These are phyloP conservation scores for Microtus richardsoni DNA, from an alignment of 2,113 vertebrate genomes.

Conservation along the genomic window DNA sequence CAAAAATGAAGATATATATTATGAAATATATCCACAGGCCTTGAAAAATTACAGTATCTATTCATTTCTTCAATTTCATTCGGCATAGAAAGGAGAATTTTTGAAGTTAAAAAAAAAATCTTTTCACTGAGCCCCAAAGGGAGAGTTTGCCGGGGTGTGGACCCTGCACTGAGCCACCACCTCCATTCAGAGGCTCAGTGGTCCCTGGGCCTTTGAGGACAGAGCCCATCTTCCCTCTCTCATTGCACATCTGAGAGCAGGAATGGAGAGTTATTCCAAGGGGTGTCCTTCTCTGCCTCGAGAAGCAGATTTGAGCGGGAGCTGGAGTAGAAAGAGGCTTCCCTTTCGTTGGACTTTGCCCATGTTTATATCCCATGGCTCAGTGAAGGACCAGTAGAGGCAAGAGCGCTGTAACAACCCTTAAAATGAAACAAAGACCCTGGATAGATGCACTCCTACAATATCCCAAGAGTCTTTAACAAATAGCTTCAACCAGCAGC, in stretches of 20 bases:
- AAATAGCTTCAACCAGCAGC: slow-evolving; percentile 51
- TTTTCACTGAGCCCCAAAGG: neutral
- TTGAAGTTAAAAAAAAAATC: neutral
- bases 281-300: neutral
- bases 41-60: neutral
- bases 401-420: neutral
- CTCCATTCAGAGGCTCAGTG: neutral
- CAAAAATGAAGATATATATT: neutral
- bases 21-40: neutral
- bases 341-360: neutral
- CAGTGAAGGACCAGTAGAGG: neutral
- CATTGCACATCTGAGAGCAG: neutral
- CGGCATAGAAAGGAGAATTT: neutral
- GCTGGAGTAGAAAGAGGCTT: neutral
- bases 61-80: neutral
- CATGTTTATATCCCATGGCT: neutral
- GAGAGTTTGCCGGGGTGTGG: neutral
- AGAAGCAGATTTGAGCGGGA: neutral
- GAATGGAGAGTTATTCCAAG: no score
- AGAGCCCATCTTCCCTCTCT: neutral
- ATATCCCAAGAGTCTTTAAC: slow-evolving; percentile 47
- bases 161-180: no score
- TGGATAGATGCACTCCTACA: slow-evolving; percentile 40
- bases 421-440: neutral
- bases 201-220: neutral